Percentiles rank a stretch among this genome's conserved stretches.
Conservation (phyloP, 2,113 vertebrate genomes). For the Ginglymostoma cirratum region DNA sequence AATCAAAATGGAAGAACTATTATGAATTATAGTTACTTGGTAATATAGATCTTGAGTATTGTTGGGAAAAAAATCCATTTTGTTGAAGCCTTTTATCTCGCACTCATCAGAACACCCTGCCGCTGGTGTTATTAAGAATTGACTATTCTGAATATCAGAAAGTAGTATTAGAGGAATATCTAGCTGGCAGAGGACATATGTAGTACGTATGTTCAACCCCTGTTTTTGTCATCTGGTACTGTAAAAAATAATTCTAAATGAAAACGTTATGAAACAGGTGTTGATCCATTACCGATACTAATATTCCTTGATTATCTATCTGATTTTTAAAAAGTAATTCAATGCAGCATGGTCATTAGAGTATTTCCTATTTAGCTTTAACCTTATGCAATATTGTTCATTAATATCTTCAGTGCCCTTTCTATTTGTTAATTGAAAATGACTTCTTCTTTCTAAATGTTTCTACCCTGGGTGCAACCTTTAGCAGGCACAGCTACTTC, state of each 20-base stretch:
- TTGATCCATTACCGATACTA: background rate
- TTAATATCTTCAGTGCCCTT: background rate
- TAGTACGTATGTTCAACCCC: background rate
- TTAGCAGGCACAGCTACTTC: background rate
- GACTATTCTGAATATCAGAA: background rate
- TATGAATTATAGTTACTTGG: background rate
- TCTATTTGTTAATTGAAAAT: slow-evolving; percentile 30
- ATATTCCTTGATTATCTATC: background rate
- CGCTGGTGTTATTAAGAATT: background rate
- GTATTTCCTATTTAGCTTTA: background rate
- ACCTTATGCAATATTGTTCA: background rate
- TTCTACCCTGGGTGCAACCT: background rate
- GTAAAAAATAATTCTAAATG: background rate
- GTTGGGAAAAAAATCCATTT: background rate
- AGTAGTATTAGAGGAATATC: background rate
- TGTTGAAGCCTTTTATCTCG: too few relatives aligned
- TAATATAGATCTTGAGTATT: background rate
- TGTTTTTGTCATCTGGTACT: background rate
- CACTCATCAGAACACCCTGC: background rate
- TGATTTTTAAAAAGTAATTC: background rate
- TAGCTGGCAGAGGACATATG: background rate
- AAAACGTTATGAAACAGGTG: background rate
- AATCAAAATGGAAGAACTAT: background rate
- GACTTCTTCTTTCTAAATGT: background rate
- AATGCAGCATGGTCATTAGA: background rate